These are phyloP conservation scores for Entomyzon cyanotis DNA, from an alignment of 2,113 vertebrate species.

Conservation along the genomic window DNA sequence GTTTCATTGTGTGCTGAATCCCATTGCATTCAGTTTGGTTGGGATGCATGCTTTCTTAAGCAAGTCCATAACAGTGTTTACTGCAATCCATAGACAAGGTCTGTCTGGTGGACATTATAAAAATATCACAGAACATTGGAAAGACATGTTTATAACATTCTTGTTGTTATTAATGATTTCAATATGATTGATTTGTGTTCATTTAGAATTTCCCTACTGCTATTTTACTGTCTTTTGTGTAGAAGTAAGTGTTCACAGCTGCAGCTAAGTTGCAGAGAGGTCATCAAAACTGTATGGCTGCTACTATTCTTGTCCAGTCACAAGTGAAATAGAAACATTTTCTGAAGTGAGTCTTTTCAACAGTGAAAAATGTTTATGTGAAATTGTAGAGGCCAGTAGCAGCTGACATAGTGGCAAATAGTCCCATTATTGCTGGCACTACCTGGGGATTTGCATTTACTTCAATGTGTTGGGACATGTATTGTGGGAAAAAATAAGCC, in stretches of 20 bases:
- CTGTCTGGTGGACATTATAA: not conserved
- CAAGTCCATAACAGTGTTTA: not conserved
- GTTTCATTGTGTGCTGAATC: not conserved
- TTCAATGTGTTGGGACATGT: not conserved
- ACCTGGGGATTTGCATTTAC: not conserved
- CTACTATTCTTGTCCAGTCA: not conserved
- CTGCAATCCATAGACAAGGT: not conserved
- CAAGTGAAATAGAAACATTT: not conserved
- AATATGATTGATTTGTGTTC: not conserved
- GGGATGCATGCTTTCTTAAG: not conserved
- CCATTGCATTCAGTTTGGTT: not conserved
- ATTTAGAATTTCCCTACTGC: not conserved
- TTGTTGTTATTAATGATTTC: not conserved
- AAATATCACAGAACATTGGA: not conserved
- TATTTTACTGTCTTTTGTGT: not conserved
- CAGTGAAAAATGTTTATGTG: not conserved
- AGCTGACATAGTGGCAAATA: not conserved
- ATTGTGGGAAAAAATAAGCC: not conserved
- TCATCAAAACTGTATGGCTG: not conserved
- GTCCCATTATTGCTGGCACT: not conserved
- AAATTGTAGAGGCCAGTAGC: not conserved
- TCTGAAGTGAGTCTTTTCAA: not conserved
- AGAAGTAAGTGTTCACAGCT: not conserved
- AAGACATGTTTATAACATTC: not conserved
- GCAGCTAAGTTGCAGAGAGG: not conserved